These are phyloP conservation scores for Amphipyra tragopoginis DNA, from an alignment of 2,888 invertebrate species.

Conservation along the genomic window DNA sequence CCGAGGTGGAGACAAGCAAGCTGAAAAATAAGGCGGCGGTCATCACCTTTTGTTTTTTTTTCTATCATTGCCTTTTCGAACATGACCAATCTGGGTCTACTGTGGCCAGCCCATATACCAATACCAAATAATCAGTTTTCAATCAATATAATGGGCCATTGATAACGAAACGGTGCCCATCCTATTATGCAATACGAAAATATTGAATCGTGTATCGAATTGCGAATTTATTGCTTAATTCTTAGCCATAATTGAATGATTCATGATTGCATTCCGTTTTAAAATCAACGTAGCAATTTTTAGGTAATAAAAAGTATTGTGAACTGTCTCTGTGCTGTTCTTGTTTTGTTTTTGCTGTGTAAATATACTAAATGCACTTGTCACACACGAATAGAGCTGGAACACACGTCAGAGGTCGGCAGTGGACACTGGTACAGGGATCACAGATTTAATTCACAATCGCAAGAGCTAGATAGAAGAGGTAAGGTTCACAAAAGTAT, in stretches of 20 bases:
- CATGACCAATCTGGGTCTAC: constrained; percentile 2
- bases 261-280: constrained; percentile 27
- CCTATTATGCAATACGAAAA: constrained; percentile 48
- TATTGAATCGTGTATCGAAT: constrained; percentile 34
- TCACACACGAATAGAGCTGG: constrained; percentile 88
- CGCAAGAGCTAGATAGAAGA: constrained; percentile 90
- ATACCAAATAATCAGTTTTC: constrained; percentile 40
- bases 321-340: constrained; percentile 70
- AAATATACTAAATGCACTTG: constrained; percentile 88
- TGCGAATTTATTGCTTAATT: constrained; percentile 43
- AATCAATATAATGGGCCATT: constrained; percentile 47
- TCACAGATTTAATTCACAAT: constrained; percentile 91
- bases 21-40: no score
- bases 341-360: constrained; percentile 88
- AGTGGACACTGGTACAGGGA: constrained; percentile 91
- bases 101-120: constrained; percentile 13
- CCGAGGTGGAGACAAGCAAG: no score
- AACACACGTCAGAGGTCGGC: constrained; percentile 89
- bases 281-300: constrained; percentile 22
- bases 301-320: constrained; percentile 33
- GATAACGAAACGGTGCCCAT: constrained; percentile 26
- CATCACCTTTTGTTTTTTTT: no score
- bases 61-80: neutral
- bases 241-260: constrained; percentile 36
- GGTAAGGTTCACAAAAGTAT: constrained; percentile 78